Evolutionary conservation across 2,888 invertebrate genomes (phyloP).

Genomic region (Archips xylosteana): DNA sequence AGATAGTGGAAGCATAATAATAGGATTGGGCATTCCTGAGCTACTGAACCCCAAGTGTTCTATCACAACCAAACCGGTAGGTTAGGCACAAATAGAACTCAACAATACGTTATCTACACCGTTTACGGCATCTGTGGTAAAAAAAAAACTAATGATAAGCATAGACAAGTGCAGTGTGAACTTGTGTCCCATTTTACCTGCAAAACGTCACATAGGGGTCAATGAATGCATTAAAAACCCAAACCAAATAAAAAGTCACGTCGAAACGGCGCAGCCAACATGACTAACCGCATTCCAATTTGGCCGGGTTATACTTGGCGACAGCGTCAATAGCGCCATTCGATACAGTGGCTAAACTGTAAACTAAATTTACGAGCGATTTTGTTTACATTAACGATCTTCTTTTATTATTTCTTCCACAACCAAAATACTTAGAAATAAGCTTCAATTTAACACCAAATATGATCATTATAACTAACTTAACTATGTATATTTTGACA

Average conservation of each 20-base stretch:
- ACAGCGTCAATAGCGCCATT: constrained; percentile 55
- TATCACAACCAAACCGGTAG: too few species aligned
- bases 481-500: neutral
- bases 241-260: constrained; percentile 47
- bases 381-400: constrained; percentile 50
- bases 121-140: neutral
- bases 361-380: constrained; percentile 49
- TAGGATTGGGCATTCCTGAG: too few species aligned
- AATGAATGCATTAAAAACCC: constrained; percentile 61
- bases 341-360: constrained; percentile 43
- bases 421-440: neutral
- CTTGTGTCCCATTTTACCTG: constrained; percentile 40
- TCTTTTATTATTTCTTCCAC: constrained; percentile 14
- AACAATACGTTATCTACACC: neutral
- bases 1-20: too few species aligned
- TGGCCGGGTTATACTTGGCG: constrained; percentile 54
- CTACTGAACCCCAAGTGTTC: too few species aligned
- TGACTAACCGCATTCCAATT: constrained; percentile 42
- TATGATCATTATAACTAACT: neutral
- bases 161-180: constrained; percentile 30
- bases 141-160: neutral
- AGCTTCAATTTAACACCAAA: neutral
- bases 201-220: constrained; percentile 57
- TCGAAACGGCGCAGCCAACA: constrained; percentile 13
- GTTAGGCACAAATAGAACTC: neutral